phyloP scores from a whole-genome alignment of 2,888 invertebrate species.

The Uropetala carovei region DNA sequence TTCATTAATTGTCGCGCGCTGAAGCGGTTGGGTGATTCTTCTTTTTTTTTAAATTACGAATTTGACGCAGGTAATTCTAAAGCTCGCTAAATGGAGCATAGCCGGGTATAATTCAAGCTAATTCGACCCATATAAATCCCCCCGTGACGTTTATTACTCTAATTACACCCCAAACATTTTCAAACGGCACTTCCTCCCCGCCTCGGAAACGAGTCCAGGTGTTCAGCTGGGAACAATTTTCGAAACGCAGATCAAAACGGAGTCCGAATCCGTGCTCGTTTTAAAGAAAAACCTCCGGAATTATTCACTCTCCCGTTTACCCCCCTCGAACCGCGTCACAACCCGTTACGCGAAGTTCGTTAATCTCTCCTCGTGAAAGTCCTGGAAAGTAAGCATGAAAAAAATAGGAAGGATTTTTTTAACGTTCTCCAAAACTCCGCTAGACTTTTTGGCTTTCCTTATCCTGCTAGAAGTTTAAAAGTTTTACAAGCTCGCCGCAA shows the following conservation, averaged over 20 bases:
- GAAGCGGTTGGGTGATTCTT: not conserved
- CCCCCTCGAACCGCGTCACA: not conserved
- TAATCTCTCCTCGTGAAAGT: not conserved
- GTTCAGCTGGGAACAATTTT: not conserved
- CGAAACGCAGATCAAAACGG: not conserved
- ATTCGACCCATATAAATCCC: conserved; percentile 26
- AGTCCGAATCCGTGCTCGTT: not conserved
- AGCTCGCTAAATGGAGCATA: not conserved
- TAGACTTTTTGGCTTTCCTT: conserved; percentile 11
- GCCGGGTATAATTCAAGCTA: conserved; percentile 7
- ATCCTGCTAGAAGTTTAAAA: not conserved
- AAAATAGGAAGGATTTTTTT: not conserved
- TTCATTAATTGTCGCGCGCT: not conserved
- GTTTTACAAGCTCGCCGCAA: too few species aligned
- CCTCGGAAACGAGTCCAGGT: conserved; percentile 19
- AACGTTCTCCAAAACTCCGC: not conserved
- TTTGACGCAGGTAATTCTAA: not conserved
- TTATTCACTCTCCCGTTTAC: not conserved
- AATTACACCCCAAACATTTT: conserved; percentile 15
- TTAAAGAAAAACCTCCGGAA: conserved; percentile 18
- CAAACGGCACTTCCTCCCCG: conserved; percentile 1
- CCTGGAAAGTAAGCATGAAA: not conserved
- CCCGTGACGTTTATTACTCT: conserved; percentile 1
- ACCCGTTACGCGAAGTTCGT: conserved; percentile 22
- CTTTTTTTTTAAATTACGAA: not conserved